Conservation (phyloP, 2,113 vertebrate genomes). For the Gila orcuttii region DNA sequence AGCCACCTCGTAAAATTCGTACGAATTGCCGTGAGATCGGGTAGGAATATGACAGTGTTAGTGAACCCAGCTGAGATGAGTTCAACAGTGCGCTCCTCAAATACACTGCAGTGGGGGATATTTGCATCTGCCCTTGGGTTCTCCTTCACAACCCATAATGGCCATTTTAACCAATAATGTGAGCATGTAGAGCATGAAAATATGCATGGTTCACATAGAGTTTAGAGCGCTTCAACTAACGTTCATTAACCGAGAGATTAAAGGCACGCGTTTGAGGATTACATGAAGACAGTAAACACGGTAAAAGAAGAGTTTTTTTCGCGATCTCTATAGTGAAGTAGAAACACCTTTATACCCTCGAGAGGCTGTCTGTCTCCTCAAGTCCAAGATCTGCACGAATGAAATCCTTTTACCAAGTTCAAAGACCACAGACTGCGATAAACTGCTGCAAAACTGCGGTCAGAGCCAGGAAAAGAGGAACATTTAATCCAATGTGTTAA, state of each 20-base stretch:
- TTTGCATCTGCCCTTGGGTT: slow-evolving; percentile 71
- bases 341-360: not conserved
- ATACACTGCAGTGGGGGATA: slow-evolving; percentile 36
- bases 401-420: not conserved
- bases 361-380: not conserved
- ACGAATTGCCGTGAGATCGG: too few species aligned
- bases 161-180: slow-evolving; percentile 3
- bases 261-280: not conserved
- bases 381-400: not conserved
- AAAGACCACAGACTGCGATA: not conserved
- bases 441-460: slow-evolving; percentile 23
- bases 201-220: not conserved
- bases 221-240: not conserved
- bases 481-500: not conserved
- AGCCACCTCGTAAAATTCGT: too few species aligned
- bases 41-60: not conserved
- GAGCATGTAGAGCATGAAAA: not conserved
- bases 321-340: not conserved
- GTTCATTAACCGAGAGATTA: not conserved
- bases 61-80: not conserved
- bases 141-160: slow-evolving; percentile 70
- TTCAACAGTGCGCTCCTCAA: slow-evolving; percentile 18
- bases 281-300: not conserved
- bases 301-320: not conserved
- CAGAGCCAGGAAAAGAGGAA: not conserved